Evolutionary conservation across 2,113 vertebrate genomes (phyloP), one percentile per base, ranked within the genome.

Genomic region (Noctilio leporinus): DNA sequence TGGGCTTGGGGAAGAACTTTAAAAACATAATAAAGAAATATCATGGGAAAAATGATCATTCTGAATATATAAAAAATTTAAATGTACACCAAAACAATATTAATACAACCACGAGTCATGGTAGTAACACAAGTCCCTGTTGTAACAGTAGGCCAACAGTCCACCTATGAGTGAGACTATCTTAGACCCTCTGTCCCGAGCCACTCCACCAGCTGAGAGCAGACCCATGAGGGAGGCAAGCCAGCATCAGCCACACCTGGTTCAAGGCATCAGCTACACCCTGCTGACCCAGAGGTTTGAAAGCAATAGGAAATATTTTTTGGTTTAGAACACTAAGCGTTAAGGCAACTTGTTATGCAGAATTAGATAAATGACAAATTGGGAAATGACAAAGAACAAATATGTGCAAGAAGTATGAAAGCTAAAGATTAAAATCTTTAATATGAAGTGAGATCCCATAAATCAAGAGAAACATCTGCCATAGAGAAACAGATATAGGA

Each of bases 391-490:
- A 90, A 75, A 69, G 59, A 96, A 67, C 85, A 93, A 84, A 89
- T 70, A 40, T 35, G 55, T 64, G n/a, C 16, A 75, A 83, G 78
- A 94, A 89, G 69, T 82, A 86, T 64, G 70, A 93, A 93, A 73
- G 73, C 45, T 92, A 82, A 91, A 93, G 69, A 92, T 96, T 82
- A 89, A 96, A 95, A 95, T 92, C 75, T 86, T 96, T 92, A 86
- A 51, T 92, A 90, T 87, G 67, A 62, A 90, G 94, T 72, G 51
- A 76, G 45, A 26, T 80, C 84, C 92, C 87, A 89, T 75, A 95
- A 89, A 86, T 94, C 86, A 94, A 89, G 89, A 92, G 92, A 95
- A 95, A 59, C 78, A 65, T 76, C 75, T 95, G 84, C 69, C 84
- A 16, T 10, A 57, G 49, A 64, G 80, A 94, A 89, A 75, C 82